Conservation (phyloP, 2,797 vertebrate genomes). For the Pogoniulus pusillus region DNA sequence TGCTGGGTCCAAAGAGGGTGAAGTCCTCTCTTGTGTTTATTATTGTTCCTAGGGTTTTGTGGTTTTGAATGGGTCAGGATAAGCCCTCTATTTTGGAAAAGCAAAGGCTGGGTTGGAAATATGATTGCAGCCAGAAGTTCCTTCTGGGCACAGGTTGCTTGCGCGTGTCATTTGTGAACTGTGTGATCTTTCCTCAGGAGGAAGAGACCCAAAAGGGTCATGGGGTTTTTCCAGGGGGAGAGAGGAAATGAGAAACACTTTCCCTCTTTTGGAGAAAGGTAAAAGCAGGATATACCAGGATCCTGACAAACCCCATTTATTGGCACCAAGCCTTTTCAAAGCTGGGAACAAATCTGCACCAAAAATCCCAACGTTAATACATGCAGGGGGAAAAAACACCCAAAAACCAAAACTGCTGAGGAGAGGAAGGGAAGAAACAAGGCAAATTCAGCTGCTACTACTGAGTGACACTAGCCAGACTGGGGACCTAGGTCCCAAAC, state of each 20-base stretch:
- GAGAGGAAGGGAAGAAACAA: neutral
- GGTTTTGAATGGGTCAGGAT: neutral
- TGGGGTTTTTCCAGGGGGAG: neutral
- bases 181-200: slow-evolving; percentile 44
- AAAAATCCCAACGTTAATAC: neutral
- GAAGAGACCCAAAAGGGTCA: slow-evolving; percentile 48
- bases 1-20: neutral
- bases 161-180: neutral
- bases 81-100: neutral
- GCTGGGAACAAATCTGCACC: slow-evolving; percentile 6
- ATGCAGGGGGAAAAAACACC: neutral
- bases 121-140: neutral
- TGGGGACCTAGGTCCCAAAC: neutral
- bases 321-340: neutral
- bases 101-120: neutral
- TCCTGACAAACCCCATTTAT: slow-evolving; percentile 34
- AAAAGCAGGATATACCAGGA: slow-evolving; percentile 64
- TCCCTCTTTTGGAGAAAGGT: slow-evolving; percentile 59
- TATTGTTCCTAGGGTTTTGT: neutral
- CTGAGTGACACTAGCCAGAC: neutral
- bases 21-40: neutral
- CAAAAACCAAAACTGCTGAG: neutral
- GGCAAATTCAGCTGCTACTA: neutral
- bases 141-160: slow-evolving; percentile 32
- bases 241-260: slow-evolving; percentile 66